A percentile compares a stretch with the other conserved stretches of the same genome.
Evolutionary conservation across 2,797 vertebrate genomes (phyloP).

Genomic region (Melanotaenia parkinsoni): DNA sequence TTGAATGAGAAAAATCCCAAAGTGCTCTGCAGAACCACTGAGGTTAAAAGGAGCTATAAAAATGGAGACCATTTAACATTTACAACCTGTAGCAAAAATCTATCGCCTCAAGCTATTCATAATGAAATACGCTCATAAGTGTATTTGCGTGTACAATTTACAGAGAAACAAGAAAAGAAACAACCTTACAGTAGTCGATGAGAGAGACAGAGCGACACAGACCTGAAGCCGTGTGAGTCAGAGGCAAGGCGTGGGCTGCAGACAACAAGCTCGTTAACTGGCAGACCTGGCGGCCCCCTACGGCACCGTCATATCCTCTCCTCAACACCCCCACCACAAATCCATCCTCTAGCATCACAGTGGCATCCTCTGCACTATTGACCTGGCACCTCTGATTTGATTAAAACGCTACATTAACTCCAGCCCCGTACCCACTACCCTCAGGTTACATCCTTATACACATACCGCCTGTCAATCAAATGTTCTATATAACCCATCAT

Average conservation of each 20-base stretch:
- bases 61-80: background rate
- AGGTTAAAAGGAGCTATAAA: background rate
- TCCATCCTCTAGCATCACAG: slow-evolving; percentile 37
- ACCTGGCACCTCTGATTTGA: slow-evolving; percentile 66
- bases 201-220: slow-evolving; percentile 20
- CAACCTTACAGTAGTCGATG: background rate
- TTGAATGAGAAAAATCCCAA: background rate
- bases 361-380: slow-evolving; percentile 59
- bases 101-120: slow-evolving; percentile 2
- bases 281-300: slow-evolving; percentile 59
- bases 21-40: background rate
- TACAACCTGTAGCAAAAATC: slow-evolving; percentile 21
- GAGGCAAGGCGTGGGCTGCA: slow-evolving; percentile 58
- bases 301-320: slow-evolving; percentile 25
- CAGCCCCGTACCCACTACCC: slow-evolving; percentile 16
- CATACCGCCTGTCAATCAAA: slow-evolving; percentile 59
- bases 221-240: slow-evolving; percentile 64
- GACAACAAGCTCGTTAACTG: slow-evolving; percentile 62
- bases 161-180: slow-evolving; percentile 9
- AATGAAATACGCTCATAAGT: slow-evolving; percentile 1
- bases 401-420: slow-evolving; percentile 64
- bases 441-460: slow-evolving; percentile 22
- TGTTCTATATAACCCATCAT: background rate
- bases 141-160: background rate
- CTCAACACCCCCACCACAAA: slow-evolving; percentile 13